Base-by-base conservation (phyloP, 2,797 vertebrate species). In the Acanthurus leucopareius region DNA sequence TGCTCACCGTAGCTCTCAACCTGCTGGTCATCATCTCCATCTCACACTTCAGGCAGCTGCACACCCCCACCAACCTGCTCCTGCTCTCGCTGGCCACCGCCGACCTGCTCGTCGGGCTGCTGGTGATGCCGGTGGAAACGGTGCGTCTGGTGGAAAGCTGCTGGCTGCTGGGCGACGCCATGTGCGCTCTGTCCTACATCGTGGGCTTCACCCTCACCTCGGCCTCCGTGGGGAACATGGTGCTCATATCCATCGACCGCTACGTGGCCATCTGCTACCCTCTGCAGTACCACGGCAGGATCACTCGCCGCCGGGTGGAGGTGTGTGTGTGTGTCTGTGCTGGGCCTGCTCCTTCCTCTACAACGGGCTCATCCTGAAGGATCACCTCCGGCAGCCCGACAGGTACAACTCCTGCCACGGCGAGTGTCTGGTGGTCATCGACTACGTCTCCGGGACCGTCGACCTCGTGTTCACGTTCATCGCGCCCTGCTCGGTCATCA, bases 1-100 rank as follows among this genome's bases (percentile, higher is more conserved):
- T 81, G 19, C 52, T 95, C 85, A 96, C 94, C 0, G 20, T 95
- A 1, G 68, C 86, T 28, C 95, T 95, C 13, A 96, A 96, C 59
- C 87, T 95, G 63, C 82, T 93, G 51, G 90, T 96, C 38, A 93
- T 96, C 0, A 14, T 95, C 85, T 96, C 95, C 62, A 93, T 96
- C 75, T 95, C 84, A 0, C 94, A 93, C 91, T 96, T 96, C 49
- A 95, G 84, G 73, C 91, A 96, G 80, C 94, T 96, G 56, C 94
- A 95, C 69, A 96, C 91, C 10, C 93, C 92, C 0, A 94, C 93
- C 83, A 96, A 95, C 79, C 90, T 95, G 61, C 91, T 96, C 57
- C 93, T 96, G 65, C 93, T 95, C 68, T 96, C 95, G 70, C 91
- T 95, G 94, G 95, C 94, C 0, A 0, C 86, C 75, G 91, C 94